These are phyloP conservation scores for Datnioides undecimradiatus DNA, from an alignment of 2,113 vertebrate species.

Conservation along the genomic window DNA sequence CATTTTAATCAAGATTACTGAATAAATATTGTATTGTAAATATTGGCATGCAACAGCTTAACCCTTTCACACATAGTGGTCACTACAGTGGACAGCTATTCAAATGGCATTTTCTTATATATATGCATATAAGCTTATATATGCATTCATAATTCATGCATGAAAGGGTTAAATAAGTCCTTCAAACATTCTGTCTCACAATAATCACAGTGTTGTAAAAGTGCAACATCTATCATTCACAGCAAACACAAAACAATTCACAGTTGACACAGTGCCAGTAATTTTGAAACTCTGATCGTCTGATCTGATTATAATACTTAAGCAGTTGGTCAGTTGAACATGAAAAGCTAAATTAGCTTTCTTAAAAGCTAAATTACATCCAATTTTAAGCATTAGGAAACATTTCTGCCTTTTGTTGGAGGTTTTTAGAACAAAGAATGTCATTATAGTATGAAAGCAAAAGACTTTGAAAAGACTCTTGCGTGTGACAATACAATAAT, in stretches of 20 bases:
- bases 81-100: too few relatives aligned
- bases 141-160: too few relatives aligned
- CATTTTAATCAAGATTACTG: background rate
- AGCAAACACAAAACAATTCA: slow-evolving; percentile 12
- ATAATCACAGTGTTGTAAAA: background rate
- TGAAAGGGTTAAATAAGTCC: background rate
- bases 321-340: background rate
- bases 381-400: background rate
- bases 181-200: background rate
- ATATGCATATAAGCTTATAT: too few relatives aligned
- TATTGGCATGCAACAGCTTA: background rate
- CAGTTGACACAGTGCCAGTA: slow-evolving; percentile 17
- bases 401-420: too few relatives aligned
- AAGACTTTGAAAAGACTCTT: background rate
- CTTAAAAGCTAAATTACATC: too few relatives aligned
- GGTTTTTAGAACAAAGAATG: too few relatives aligned
- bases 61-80: too few relatives aligned
- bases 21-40: background rate
- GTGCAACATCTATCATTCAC: slow-evolving; percentile 1
- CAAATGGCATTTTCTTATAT: too few relatives aligned
- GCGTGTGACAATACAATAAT: background rate
- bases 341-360: too few relatives aligned
- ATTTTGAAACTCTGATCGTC: slow-evolving; percentile 9
- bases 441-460: background rate
- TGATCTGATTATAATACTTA: background rate